These are phyloP conservation scores for Chrysomela aeneicollis DNA, from an alignment of 2,888 invertebrate genomes.

Conservation along the genomic window DNA sequence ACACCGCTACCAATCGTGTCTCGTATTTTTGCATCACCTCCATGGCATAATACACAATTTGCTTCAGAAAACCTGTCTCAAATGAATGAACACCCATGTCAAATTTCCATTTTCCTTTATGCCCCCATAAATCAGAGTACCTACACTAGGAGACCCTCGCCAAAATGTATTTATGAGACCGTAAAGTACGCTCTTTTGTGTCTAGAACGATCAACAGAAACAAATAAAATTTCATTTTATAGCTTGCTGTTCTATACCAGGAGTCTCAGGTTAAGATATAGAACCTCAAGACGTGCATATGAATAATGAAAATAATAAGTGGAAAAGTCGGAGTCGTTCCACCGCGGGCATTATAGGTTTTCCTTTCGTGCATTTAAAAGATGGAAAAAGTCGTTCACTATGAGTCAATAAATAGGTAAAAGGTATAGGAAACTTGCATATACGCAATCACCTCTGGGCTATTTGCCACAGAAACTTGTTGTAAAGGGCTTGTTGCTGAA, in stretches of 20 bases:
- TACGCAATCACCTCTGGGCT: no score
- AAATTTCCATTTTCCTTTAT: not conserved
- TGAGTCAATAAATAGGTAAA: no score
- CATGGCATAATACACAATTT: not conserved
- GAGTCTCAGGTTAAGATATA: not conserved
- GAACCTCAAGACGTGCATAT: no score
- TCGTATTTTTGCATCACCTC: not conserved
- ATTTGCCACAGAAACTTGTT: no score
- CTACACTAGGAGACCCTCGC: not conserved
- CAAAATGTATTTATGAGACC: not conserved
- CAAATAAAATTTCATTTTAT: not conserved
- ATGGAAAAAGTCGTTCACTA: no score
- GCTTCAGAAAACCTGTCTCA: not conserved
- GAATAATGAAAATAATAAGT: no score
- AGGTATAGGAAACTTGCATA: no score
- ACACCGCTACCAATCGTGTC: no score
- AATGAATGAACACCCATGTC: not conserved
- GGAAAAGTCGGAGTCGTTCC: no score
- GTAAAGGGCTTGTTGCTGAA: no score
- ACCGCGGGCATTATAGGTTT: no score
- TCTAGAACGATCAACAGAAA: slow-evolving; percentile 2
- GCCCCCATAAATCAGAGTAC: not conserved
- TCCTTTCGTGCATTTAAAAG: no score
- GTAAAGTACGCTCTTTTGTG: not conserved
- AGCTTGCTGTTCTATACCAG: not conserved